phyloP scores from a whole-genome alignment of 1,140 invertebrate species.

The Rhopalosiphum padi region DNA sequence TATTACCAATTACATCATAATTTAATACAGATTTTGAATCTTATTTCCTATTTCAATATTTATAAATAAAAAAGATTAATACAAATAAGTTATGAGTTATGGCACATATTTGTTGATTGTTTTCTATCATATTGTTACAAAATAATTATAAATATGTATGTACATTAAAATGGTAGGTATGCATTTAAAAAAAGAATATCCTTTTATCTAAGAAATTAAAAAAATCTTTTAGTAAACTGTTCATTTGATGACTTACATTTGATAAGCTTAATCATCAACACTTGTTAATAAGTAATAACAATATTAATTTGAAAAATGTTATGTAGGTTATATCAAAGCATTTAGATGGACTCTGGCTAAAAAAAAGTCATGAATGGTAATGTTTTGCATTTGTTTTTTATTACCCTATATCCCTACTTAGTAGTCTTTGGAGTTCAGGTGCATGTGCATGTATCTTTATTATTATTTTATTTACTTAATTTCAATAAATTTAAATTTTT shows the following conservation, averaged over 20 bases:
- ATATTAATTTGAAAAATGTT: constrained; percentile 23
- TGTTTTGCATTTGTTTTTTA: constrained; percentile 33
- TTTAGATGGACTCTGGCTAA: constrained; percentile 39
- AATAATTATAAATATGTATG: neutral
- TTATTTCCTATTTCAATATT: neutral
- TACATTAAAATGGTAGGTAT: neutral
- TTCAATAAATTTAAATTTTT: neutral
- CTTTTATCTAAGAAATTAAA: neutral
- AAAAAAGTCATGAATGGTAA: constrained; percentile 33
- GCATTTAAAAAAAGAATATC: neutral
- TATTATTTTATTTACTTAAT: neutral
- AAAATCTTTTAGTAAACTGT: neutral
- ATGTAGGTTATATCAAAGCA: constrained; percentile 42
- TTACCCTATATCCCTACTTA: neutral
- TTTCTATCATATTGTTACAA: too few relatives aligned
- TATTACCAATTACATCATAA: neutral
- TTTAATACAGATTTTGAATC: neutral
- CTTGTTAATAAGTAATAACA: neutral
- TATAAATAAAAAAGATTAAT: neutral
- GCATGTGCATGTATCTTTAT: constrained; percentile 13
- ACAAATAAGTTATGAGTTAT: neutral
- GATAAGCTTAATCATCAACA: neutral
- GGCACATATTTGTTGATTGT: neutral
- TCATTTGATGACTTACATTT: neutral
- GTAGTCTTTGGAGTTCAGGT: neutral